Conservation (phyloP, 2,113 vertebrate species). For the Toxotes chatareus region DNA sequence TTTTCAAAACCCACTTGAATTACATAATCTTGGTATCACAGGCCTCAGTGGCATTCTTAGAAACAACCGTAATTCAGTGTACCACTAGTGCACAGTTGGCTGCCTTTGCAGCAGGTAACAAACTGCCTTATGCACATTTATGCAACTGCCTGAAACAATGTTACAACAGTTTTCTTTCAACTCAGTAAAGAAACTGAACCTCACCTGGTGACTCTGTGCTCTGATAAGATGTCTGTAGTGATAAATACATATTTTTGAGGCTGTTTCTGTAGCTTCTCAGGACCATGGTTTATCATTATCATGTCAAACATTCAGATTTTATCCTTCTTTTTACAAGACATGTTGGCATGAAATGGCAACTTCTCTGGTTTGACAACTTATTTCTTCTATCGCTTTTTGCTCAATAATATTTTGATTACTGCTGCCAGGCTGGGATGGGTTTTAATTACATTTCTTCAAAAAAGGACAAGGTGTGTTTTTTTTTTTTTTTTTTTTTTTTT, state of each 20-base stretch:
- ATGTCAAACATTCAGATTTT: not conserved
- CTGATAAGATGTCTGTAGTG: too few relatives aligned
- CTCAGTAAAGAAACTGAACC: too few relatives aligned
- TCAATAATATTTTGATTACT: slow-evolving; percentile 25
- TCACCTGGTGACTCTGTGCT: too few relatives aligned
- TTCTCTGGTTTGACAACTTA: not conserved
- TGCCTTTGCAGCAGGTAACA: not conserved
- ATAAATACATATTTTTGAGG: too few relatives aligned
- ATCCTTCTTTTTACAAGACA: not conserved
- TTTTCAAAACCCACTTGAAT: too few relatives aligned
- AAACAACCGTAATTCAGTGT: too few relatives aligned
- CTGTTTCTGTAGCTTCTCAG: not conserved
- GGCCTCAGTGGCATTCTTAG: too few relatives aligned
- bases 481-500: not conserved
- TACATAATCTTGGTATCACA: too few relatives aligned
- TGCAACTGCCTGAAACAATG: not conserved
- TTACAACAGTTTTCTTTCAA: too few relatives aligned
- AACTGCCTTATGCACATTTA: not conserved
- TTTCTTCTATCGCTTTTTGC: not conserved
- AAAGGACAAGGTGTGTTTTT: not conserved
- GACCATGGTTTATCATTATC: not conserved
- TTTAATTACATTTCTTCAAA: slow-evolving; percentile 35
- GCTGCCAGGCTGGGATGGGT: not conserved
- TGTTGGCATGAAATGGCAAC: not conserved
- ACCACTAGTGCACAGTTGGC: too few relatives aligned